phyloP scores from a whole-genome alignment of 2,113 vertebrate genomes.

The Tenrec ecaudatus region DNA sequence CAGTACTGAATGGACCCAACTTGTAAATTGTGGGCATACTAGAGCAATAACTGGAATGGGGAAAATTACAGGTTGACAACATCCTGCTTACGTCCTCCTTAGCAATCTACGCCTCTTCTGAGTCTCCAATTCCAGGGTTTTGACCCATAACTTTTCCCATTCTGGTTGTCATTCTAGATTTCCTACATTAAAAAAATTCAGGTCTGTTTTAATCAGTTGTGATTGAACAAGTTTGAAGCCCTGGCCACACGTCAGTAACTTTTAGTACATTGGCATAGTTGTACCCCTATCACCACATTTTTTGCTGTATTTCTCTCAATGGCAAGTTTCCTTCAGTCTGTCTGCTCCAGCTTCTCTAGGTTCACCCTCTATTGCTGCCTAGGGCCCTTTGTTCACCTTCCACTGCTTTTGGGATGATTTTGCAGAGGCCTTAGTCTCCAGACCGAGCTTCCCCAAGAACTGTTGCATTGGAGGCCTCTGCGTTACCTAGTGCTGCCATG shows the following conservation, averaged over 20 bases:
- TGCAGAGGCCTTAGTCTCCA: background rate
- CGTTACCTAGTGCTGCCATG: background rate
- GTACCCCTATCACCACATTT: background rate
- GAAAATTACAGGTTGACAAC: background rate
- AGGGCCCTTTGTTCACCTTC: background rate
- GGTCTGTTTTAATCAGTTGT: background rate
- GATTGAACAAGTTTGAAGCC: background rate
- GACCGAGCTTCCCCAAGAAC: background rate
- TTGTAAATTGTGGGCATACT: background rate
- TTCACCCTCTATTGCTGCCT: background rate
- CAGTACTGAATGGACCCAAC: too few relatives aligned
- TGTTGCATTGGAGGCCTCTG: background rate
- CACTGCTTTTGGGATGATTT: background rate
- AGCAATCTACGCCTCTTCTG: background rate
- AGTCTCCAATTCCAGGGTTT: background rate
- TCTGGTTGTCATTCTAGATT: background rate
- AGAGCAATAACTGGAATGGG: background rate
- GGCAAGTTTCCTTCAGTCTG: background rate
- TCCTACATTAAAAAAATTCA: background rate
- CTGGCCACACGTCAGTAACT: background rate
- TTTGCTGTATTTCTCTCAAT: background rate
- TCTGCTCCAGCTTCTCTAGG: background rate
- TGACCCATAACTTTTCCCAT: too few relatives aligned
- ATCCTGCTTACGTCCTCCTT: background rate
- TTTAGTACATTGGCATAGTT: background rate